Conservation (phyloP, 1,140 invertebrate species). For the Nephotettix cincticeps region DNA sequence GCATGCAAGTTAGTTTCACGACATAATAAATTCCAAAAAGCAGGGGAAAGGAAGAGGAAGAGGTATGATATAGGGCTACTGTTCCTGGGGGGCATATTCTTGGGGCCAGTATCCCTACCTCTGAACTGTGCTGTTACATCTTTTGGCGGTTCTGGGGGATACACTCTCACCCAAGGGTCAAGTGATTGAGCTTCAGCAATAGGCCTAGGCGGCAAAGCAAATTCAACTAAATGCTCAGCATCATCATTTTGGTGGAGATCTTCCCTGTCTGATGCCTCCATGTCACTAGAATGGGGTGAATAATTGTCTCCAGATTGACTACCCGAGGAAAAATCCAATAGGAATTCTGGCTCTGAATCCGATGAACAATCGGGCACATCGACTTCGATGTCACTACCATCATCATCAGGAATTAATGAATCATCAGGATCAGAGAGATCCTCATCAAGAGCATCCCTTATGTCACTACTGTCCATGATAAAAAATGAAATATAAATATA, state of each 20-base stretch:
- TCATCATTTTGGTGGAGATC: neutral
- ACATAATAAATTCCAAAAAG: neutral
- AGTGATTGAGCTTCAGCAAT: no score
- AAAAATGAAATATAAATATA: no score
- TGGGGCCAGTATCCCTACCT: neutral
- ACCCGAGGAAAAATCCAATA: neutral
- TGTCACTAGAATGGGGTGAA: neutral
- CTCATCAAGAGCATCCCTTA: neutral
- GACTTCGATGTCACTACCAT: neutral
- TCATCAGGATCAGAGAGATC: neutral
- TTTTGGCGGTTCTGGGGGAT: neutral
- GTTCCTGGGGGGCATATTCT: neutral
- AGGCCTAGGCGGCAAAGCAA: slow-evolving; percentile 1
- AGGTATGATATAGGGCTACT: neutral
- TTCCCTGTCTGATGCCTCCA: neutral
- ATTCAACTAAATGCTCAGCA: neutral
- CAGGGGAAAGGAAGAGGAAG: neutral
- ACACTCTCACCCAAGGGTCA: neutral
- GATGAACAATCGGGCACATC: neutral
- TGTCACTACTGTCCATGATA: neutral
- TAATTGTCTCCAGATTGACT: neutral
- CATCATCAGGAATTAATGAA: neutral
- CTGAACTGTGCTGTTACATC: neutral
- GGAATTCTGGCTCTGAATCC: neutral
- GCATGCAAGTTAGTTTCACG: neutral